Base-by-base conservation (phyloP, 2,888 invertebrate genomes). In the Macrosiphum euphorbiae region DNA sequence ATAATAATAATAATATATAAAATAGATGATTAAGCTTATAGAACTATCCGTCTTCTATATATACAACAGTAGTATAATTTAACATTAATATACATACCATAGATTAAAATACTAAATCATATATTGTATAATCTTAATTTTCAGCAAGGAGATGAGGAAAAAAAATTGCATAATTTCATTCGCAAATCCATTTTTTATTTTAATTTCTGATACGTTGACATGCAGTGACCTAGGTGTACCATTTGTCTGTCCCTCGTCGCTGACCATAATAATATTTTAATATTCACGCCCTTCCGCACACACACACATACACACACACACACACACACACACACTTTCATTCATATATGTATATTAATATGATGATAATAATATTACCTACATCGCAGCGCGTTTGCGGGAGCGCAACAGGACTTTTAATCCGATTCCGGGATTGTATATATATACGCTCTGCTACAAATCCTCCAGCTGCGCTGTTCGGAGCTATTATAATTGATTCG, bases 401-500 rank as follows among this genome's bases (percentile, higher is more conserved):
- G 26, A 50, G 92, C 87, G 88, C 92, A 92, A 88, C 92, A 88
- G 92, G 88, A 92, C 88, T 78, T 92, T 88, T 92, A 88, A 92
- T 88, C 92, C 88, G 55, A 88, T 92, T 88, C 88, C 78, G 5
- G 41, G 88, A 50, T 10, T 88, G 35, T 88, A 88, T 52, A 86
- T 52, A 86, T 44, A 47, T 85, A 28, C 86, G 86, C 47, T 13
- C 1, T 3, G 78, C 35, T 78, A 78, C 78, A 35, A 78, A 78
- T 78, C 78, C 35, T 78, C 90, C 47, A 35, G 26, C 35, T 8
- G 41, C 28, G 47, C 84, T 8, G 26, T 84, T 26, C 84, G n/a
- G 52, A 44, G 10, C 85, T n/a, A 35, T 93, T 89, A 94, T 94
- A 94, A 94, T 94, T 90, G 94, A 94, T 93, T 94, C 94, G 90